Evolutionary conservation across 2,888 invertebrate species (phyloP), one percentile per base, ranked within the genome.

Genomic region (Drosophila atripex): DNA sequence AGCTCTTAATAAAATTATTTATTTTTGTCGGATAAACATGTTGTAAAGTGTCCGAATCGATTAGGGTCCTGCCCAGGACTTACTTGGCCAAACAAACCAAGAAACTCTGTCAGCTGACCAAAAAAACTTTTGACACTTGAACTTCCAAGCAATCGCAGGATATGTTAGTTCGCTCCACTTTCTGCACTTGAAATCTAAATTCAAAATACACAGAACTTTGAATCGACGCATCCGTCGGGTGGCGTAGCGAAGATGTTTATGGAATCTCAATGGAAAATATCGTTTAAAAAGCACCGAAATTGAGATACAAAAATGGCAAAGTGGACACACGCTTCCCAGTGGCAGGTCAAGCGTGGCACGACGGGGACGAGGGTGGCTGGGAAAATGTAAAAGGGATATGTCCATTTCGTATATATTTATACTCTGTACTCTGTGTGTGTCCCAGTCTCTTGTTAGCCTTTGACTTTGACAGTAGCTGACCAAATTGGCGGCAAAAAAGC

Each of bases 401-500:
- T 43, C 21, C 43, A 21, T 11, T 43, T 21, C 18, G 1, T 21
- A 18, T 43, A 18, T 21, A 11, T 21, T 21, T 18, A 43, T 43
- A 23, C 21, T 21, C 23, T 8, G 45, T 30, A 35, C n/a, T 14
- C 7, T n/a, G 18, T 32, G 30, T 35, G 35, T 9, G 28, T 14
- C 46, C 7, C 8, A 12, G 49, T 49, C 71, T 51, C 74, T 79
- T 77, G 77, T 71, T 71, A 74, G 75, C 71, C 58, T 84, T 77
- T 84, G 85, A 75, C 85, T 84, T 84, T 84, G 77, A 74, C 75
- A 60, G 49, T 63, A 64, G 59, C 51, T 63, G 35, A 32, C 47
- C 45, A 52, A 63, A 57, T 58, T 69, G 66, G 69, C 58, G 49
- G 51, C 46, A 69, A 58, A 68, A 66, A 57, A 21, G 57, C 38